Base-by-base conservation (phyloP, 2,113 vertebrate species). In the Hydrolagus affinis region DNA sequence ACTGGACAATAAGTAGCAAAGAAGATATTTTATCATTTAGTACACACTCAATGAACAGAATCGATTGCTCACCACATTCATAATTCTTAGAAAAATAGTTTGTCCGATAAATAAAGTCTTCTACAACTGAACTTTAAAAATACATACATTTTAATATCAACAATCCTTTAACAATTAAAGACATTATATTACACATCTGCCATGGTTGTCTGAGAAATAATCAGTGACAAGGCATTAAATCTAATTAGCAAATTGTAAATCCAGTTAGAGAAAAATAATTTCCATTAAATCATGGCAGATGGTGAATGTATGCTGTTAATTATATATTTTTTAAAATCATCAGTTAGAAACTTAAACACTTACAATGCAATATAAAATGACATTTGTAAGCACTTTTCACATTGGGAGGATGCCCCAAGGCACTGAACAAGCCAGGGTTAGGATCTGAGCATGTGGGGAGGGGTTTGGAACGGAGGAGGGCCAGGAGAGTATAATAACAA, bases 201-300 rank as follows among this genome's bases (percentile, higher is more conserved):
- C 28, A 8, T 32, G 28, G 78, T 32, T 68, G 66, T 83, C 78
- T 15, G 17, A 66, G 64, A 83, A 64, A 66, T 32, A 66, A 83
- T 19, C 6, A 9, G 60, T 66, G 62, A 10, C 78, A 83, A 83
- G 19, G 78, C 60, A 83, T 83, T 66, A 64, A 66, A 66, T 83
- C 78, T 25, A 66, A 17, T 28, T 68, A 83, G 66, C 78, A 44
- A 44, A 44, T 44, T 44, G 44, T 1, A 44, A 44, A 44, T 44
- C 6, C 44, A 66, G 32, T 68, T 68, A 28, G 60, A 83, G 66
- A 83, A 83, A 66, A 19, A 4, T 9, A 25, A 28, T 19, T 32
- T 64, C 78, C 32, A 68, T 83, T 66, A 83, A 83, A 83, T 83
- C 78, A 66, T 62, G 62, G n/a, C 78, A 83, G 78, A 60, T 83